Evolutionary conservation across 2,888 invertebrate species (phyloP).

Genomic region (Actias luna): DNA sequence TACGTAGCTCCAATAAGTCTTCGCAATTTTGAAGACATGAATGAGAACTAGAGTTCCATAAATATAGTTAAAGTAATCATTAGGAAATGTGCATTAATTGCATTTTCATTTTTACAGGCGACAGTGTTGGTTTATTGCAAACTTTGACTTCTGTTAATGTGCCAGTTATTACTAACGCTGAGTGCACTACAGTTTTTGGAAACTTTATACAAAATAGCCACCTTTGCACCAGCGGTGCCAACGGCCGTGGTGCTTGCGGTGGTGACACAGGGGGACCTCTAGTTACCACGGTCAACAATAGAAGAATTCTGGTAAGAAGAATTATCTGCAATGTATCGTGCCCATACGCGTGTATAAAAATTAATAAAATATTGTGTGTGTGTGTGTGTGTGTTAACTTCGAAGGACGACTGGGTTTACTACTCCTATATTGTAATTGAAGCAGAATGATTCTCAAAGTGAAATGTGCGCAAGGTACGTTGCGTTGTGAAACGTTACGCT

Average conservation of each 20-base stretch:
- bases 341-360: too few species aligned
- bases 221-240: slow-evolving; percentile 49
- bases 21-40: too few species aligned
- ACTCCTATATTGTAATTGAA: too few species aligned
- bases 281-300: slow-evolving; percentile 35
- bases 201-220: slow-evolving; percentile 38
- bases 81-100: neutral
- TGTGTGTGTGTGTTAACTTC: too few species aligned
- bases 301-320: slow-evolving; percentile 41
- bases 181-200: slow-evolving; percentile 35
- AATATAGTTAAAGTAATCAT: neutral
- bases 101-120: slow-evolving; percentile 32
- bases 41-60: too few species aligned
- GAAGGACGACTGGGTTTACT: too few species aligned
- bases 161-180: slow-evolving; percentile 46
- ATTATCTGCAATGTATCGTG: too few species aligned
- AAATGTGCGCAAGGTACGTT: too few species aligned
- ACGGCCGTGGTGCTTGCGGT: slow-evolving; percentile 45
- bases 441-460: too few species aligned
- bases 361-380: too few species aligned
- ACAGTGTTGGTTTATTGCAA: slow-evolving; percentile 36
- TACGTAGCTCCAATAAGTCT: neutral
- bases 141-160: slow-evolving; percentile 39
- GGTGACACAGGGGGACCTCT: slow-evolving; percentile 54
- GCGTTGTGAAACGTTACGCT: too few species aligned